phyloP scores from a whole-genome alignment of 37 sponge, comb jelly and placozoan genomes.

The Tethya wilhelma region DNA sequence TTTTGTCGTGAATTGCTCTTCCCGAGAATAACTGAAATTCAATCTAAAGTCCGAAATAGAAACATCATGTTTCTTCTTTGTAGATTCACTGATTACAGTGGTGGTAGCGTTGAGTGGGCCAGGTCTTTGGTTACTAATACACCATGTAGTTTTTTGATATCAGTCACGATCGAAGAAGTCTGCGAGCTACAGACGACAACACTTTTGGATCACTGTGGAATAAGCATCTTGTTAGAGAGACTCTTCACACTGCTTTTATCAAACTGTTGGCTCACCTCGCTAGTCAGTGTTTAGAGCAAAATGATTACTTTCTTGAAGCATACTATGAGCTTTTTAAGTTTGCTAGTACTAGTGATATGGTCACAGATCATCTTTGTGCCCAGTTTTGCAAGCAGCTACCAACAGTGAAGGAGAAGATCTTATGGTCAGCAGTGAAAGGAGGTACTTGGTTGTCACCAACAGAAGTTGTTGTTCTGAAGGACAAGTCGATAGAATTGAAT shows the following conservation, averaged over 20 bases:
- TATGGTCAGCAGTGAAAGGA: slow-evolving; percentile 39
- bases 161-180: slow-evolving; percentile 59
- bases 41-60: not conserved
- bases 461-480: slow-evolving; percentile 25
- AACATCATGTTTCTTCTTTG: slow-evolving; percentile 36
- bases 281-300: no score
- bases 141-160: slow-evolving; percentile 68
- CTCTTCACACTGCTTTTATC: slow-evolving; percentile 46
- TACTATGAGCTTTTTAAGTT: slow-evolving; percentile 15
- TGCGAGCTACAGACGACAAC: slow-evolving; percentile 72
- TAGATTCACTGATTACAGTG: not conserved
- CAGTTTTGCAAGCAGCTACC: not conserved
- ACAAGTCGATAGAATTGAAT: not conserved
- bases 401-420: no score
- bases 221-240: slow-evolving; percentile 24
- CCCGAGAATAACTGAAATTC: slow-evolving; percentile 10
- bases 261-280: slow-evolving; percentile 34
- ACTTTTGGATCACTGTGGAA: slow-evolving; percentile 78
- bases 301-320: slow-evolving; percentile 1
- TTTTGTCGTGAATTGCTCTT: slow-evolving; percentile 45
- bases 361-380: slow-evolving; percentile 57
- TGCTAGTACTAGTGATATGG: not conserved
- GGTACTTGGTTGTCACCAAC: slow-evolving; percentile 43
- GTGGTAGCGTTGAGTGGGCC: slow-evolving; percentile 15
- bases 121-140: slow-evolving; percentile 10